Percentiles rank a stretch among this genome's conserved stretches.
Conservation (phyloP, 2,888 invertebrate genomes). For the Merodon equestris region DNA sequence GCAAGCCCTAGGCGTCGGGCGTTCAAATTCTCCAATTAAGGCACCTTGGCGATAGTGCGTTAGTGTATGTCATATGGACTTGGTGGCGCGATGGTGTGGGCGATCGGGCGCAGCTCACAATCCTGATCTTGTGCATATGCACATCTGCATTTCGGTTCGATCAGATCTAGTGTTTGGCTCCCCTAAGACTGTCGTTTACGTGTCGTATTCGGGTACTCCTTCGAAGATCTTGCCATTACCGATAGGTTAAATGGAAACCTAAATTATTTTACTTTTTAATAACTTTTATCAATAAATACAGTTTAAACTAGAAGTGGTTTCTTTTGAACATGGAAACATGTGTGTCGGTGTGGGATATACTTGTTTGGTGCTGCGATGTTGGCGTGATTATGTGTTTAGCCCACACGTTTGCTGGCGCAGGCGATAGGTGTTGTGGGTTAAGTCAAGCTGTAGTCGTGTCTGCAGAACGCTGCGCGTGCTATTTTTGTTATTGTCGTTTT, state of each 20-base stretch:
- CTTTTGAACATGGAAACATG: no score
- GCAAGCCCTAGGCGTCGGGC: constrained; percentile 72
- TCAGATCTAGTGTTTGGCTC: no score
- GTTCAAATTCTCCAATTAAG: constrained; percentile 77
- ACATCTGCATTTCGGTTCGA: constrained; percentile 8
- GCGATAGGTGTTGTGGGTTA: constrained; percentile 15
- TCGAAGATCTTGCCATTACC: constrained; percentile 54
- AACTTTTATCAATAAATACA: no score
- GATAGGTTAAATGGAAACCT: constrained; percentile 23
- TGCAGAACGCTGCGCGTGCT: constrained; percentile 21
- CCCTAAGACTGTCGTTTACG: constrained; percentile 51
- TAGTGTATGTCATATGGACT: constrained; percentile 19
- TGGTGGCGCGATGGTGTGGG: no score
- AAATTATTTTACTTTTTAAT: constrained; percentile 4
- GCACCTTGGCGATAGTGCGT: constrained; percentile 76
- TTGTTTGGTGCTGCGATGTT: not conserved
- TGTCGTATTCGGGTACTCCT: constrained; percentile 25
- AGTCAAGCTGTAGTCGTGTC: constrained; percentile 5
- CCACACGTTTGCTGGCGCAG: constrained; percentile 7
- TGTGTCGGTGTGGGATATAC: no score
- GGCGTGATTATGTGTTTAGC: constrained; percentile 17
- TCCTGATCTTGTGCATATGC: constrained; percentile 4
- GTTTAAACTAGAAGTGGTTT: no score
- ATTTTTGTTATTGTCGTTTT: constrained; percentile 12
- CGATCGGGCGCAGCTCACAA: constrained; percentile 5